These are phyloP conservation scores for Archaeoteleia sp. DNA, from an alignment of 2,888 invertebrate species.

Conservation along the genomic window DNA sequence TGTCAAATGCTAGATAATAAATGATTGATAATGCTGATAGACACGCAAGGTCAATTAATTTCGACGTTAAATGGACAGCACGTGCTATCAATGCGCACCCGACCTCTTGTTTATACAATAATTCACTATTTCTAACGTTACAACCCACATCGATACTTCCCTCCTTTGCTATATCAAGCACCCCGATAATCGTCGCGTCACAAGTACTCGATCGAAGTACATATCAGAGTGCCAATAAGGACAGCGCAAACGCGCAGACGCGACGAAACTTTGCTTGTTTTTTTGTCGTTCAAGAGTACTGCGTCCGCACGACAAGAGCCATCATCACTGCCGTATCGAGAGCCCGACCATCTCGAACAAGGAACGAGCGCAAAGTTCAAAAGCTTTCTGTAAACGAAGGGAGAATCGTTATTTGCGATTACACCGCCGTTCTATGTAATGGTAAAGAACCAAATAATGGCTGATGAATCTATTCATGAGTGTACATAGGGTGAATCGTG, in stretches of 20 bases:
- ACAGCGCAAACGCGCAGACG: slow-evolving; percentile 41
- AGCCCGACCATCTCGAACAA: slow-evolving; percentile 36
- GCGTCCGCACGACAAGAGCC: slow-evolving; percentile 30
- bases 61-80: slow-evolving; percentile 41
- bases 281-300: slow-evolving; percentile 33
- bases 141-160: slow-evolving; percentile 35
- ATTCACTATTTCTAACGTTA: slow-evolving; percentile 21
- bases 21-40: slow-evolving; percentile 39
- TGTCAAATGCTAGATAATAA: background rate
- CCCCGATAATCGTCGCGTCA: slow-evolving; percentile 40
- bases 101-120: slow-evolving; percentile 28
- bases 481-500: slow-evolving; percentile 25
- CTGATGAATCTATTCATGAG: slow-evolving; percentile 47
- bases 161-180: slow-evolving; percentile 23
- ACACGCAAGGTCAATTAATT: slow-evolving; percentile 43
- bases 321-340: slow-evolving; percentile 36
- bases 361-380: slow-evolving; percentile 45
- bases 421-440: slow-evolving; percentile 41
- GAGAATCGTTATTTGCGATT: slow-evolving; percentile 44
- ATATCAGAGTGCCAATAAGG: slow-evolving; percentile 45
- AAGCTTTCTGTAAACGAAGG: slow-evolving; percentile 48
- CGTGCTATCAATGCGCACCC: slow-evolving; percentile 40
- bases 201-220: slow-evolving; percentile 43
- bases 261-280: slow-evolving; percentile 45
- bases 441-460: slow-evolving; percentile 43